Evolutionary conservation across 2,888 invertebrate species (phyloP), one percentile per base, ranked within the genome.

Genomic region (Beris morrisii): DNA sequence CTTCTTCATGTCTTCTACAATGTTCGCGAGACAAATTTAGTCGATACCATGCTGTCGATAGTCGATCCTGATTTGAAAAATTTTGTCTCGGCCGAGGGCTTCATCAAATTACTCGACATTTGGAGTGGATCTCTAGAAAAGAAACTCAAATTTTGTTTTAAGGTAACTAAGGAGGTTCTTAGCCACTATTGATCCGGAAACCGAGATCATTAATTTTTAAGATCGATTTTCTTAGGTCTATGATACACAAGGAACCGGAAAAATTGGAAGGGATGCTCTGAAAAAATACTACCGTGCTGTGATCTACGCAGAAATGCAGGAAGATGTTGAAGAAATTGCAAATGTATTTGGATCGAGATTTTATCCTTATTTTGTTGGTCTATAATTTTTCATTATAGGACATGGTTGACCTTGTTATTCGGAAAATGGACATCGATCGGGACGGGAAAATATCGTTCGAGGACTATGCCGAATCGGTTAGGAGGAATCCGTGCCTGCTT

Each of bases 361-460:
- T 13, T 4, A 4, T 2, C 15, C 3, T 9, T 11, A n/a, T 13
- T 45, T 12, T 45, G 1, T 22, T 22, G 2, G 2, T 22, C 3
- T 22, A 22, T 22, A 22, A 3, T 22, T 22, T 22, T 22, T 3
- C 22, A 22, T 22, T 22, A 3, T 22, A 22, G 85, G 92, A 92
- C 74, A 82, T 92, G 74, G 87, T 89, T 0, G 90, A 90, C 72
- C 84, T 88, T 28, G 82, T 90, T 73, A 80, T 90, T 12, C 90
- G 87, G 74, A 87, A 89, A 74, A 86, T 92, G 84, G 92, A 92
- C 73, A 70, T 83, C 0, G 92, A 92, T 74, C 82, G 87, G 68
- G 92, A 92, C 74, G 90, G 90, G 0, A 82, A 86, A 66, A 87
- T 92, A 30, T 88, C 87, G n/a, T 87, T 84, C 71, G 81, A 84